phyloP scores from a whole-genome alignment of 2,888 invertebrate genomes.

The Macrosoma leucophasiata region DNA sequence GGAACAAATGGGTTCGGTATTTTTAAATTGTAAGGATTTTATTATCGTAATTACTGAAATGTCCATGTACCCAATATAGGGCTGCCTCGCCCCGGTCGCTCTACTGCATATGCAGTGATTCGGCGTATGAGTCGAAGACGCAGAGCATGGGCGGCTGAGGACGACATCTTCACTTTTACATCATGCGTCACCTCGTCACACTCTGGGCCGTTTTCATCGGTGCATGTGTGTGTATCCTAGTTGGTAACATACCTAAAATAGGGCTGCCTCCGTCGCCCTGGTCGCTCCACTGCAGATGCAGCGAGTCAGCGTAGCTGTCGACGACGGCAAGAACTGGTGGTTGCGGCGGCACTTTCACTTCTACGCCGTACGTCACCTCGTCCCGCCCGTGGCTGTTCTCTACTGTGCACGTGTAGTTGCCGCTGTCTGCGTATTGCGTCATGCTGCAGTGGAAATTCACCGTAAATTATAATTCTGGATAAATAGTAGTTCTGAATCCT shows the following conservation, averaged over 20 bases:
- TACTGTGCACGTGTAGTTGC: slow-evolving; percentile 92
- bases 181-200: slow-evolving; percentile 88
- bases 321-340: slow-evolving; percentile 88
- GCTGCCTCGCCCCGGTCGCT: slow-evolving; percentile 87
- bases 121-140: slow-evolving; percentile 88
- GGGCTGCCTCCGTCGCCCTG: slow-evolving; percentile 89
- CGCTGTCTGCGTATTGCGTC: slow-evolving; percentile 88
- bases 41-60: no score
- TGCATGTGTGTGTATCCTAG: slow-evolving; percentile 81
- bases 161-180: slow-evolving; percentile 84
- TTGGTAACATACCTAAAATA: slow-evolving; percentile 71
- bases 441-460: no score
- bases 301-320: slow-evolving; percentile 87
- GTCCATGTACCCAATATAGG: slow-evolving; percentile 79
- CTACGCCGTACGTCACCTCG: slow-evolving; percentile 86
- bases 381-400: slow-evolving; percentile 90
- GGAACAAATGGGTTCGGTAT: no score
- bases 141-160: slow-evolving; percentile 89
- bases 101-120: slow-evolving; percentile 89
- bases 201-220: slow-evolving; percentile 89
- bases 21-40: no score
- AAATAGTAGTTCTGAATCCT: not conserved
- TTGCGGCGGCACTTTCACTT: slow-evolving; percentile 88
- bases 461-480: slow-evolving; percentile 8
- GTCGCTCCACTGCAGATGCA: slow-evolving; percentile 88